Base-by-base conservation (phyloP, 2,888 invertebrate species). In the Torymus aiolomorphi region DNA sequence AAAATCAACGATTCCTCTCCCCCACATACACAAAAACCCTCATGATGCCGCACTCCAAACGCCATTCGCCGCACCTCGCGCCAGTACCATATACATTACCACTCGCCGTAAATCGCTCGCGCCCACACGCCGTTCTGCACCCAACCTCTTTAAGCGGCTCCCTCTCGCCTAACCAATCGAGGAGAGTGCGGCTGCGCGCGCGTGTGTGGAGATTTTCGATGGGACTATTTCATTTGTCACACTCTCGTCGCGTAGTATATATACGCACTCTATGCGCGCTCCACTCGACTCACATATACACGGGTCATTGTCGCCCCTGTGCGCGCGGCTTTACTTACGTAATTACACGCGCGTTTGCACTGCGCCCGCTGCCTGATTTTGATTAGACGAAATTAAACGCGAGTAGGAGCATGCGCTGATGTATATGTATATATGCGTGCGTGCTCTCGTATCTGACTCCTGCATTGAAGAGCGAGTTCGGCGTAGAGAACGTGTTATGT, bases 181-280 rank as follows among this genome's bases (percentile, higher is more conserved):
- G 62, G 42, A 63, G 70, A 76, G 76, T 76, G 63, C 76, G 20
- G 20, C 20, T 20, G 70, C 69, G 10, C 63, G 16, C 42, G 73
- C 56, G 59, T 56, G n/a, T 42, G 54, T 5, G 11, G 56, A 76
- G 76, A 67, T 76, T 76, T 76, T 76, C 76, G 75, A 75, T 59
- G 31, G 56, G 56, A 49, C 61, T 16, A 65, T 77, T 77, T 65
- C 65, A 77, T 77, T 77, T 71, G 77, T 71, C 77, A 70, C 63
- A 49, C 61, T 76, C 52, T n/a, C 14, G 18, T 10, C n/a, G 24
- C 14, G 11, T 10, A 18, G 2, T 31, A 31, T 31, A 31, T 31
- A 31, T 31, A 31, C 5, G 5, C 5, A 42, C 8, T 8, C 42
- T 42, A 8, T 42, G 8, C 42, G 5, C 8, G 42, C 8, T 5